phyloP scores from a whole-genome alignment of 2,888 invertebrate genomes.

The Acrobeloides nanus region DNA sequence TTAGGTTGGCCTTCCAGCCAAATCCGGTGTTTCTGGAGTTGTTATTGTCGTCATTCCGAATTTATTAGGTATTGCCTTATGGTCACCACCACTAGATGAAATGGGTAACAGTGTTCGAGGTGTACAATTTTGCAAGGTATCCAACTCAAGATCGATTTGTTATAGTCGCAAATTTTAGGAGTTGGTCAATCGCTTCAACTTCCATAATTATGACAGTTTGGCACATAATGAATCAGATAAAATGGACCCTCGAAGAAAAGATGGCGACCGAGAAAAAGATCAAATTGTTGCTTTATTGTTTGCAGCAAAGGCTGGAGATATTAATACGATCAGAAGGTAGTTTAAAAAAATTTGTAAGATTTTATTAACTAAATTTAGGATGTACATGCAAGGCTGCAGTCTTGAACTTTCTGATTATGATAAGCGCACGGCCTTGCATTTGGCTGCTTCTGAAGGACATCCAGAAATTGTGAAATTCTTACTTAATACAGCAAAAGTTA shows the following conservation, averaged over 20 bases:
- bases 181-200: constrained; percentile 79
- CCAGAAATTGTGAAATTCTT: constrained; percentile 33
- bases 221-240: constrained; percentile 35
- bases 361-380: constrained; percentile 35
- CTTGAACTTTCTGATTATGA: constrained; percentile 89
- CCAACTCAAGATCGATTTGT: background rate
- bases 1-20: constrained; percentile 60
- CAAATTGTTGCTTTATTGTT: constrained; percentile 27
- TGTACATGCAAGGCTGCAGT: constrained; percentile 76
- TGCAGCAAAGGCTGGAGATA: constrained; percentile 34
- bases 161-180: constrained; percentile 34
- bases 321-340: constrained; percentile 30
- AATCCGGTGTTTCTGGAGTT: constrained; percentile 71
- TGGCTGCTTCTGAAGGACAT: constrained; percentile 90
- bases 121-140: constrained; percentile 75
- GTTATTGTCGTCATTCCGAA: constrained; percentile 89
- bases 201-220: constrained; percentile 71
- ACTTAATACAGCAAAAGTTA: constrained; percentile 33
- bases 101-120: constrained; percentile 85
- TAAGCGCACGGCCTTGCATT: constrained; percentile 84
- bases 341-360: background rate
- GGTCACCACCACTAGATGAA: constrained; percentile 85
- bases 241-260: constrained; percentile 22
- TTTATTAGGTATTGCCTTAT: constrained; percentile 87
- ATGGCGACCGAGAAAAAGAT: constrained; percentile 19